Base-by-base conservation (phyloP, 2,888 invertebrate genomes). In the Drosophila sordidula region DNA sequence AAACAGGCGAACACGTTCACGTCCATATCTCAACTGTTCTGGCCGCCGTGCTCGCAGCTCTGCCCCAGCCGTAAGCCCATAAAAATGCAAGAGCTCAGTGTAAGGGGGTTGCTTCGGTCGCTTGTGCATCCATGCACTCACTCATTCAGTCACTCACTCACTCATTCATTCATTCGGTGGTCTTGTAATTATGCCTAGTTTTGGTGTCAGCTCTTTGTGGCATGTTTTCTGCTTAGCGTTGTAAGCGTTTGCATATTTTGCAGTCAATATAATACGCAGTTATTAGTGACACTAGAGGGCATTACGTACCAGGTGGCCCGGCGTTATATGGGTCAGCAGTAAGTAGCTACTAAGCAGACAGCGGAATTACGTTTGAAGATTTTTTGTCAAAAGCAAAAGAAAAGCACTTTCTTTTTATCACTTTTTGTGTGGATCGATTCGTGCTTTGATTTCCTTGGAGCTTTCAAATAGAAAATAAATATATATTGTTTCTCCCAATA, bases 241-340 rank as follows among this genome's bases (percentile, higher is more conserved):
- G 57, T 57, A 67, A 75, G 61, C 52, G 36, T 39, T 44, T 62
- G 41, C 59, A 70, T 55, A 59, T 63, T 63, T 71, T 36, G 70
- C 89, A 88, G 73, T 86, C 89, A 88, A 83, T 83, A 83, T 82
- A 83, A 75, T 82, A 75, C 75, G 57, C 67, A 57, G 65, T 68
- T 67, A 72, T 82, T 86, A 75, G 76, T 78, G 76, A 75, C 89
- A 81, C 86, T 85, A 55, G 69, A 62, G 67, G 63, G 55, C 54
- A 73, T 54, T 51, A 58, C 42, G 18, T 34, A 39, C 32, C 41
- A 46, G 64, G 45, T 46, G 22, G 14, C 51, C 49, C 16, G 32
- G 22, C 44, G 25, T n/a, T 57, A 61, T 74, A 46, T 76, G 75
- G 75, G 75, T 66, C 69, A 69, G 62, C 39, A 32, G 46, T 55